These are phyloP conservation scores for Cryptus armator DNA, from an alignment of 2,888 invertebrate species.

Conservation along the genomic window DNA sequence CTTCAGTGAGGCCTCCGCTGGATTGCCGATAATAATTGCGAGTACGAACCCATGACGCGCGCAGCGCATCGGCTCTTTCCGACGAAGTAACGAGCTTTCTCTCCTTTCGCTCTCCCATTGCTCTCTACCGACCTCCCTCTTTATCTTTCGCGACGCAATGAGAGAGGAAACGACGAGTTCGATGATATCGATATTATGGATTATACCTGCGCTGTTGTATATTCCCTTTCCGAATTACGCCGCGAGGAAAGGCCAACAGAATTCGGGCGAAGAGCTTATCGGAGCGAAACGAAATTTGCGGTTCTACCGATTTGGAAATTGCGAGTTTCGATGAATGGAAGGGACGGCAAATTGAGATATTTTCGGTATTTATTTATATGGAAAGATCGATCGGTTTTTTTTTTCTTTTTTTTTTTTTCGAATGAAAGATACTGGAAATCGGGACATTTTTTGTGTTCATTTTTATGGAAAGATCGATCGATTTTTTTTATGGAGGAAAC, in stretches of 20 bases:
- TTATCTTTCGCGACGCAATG: constrained; percentile 58
- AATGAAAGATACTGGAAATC: no score
- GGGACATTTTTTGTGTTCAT: no score
- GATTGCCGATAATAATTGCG: constrained; percentile 64
- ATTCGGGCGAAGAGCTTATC: no score
- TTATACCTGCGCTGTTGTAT: constrained; percentile 62
- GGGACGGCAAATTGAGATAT: constrained; percentile 21
- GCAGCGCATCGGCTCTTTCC: constrained; percentile 34
- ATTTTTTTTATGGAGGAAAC: no score
- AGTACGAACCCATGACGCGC: constrained; percentile 43
- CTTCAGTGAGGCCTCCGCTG: constrained; percentile 10
- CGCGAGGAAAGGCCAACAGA: background rate
- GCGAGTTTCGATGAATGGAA: constrained; percentile 40
- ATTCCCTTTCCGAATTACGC: constrained; percentile 53
- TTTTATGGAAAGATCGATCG: no score
- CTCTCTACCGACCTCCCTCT: constrained; percentile 24
- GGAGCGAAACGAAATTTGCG: no score
- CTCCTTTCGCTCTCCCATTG: constrained; percentile 11
- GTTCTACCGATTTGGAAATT: no score
- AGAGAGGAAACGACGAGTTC: constrained; percentile 20
- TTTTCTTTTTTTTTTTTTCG: no score
- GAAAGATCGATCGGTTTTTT: no score
- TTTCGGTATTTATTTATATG: background rate
- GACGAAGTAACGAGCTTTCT: constrained; percentile 42
- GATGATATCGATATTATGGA: constrained; percentile 52